Percentiles rank a stretch among this genome's conserved stretches.
These are phyloP conservation scores for Falcunculus frontatus DNA, from an alignment of 2,113 vertebrate genomes.

Conservation along the genomic window DNA sequence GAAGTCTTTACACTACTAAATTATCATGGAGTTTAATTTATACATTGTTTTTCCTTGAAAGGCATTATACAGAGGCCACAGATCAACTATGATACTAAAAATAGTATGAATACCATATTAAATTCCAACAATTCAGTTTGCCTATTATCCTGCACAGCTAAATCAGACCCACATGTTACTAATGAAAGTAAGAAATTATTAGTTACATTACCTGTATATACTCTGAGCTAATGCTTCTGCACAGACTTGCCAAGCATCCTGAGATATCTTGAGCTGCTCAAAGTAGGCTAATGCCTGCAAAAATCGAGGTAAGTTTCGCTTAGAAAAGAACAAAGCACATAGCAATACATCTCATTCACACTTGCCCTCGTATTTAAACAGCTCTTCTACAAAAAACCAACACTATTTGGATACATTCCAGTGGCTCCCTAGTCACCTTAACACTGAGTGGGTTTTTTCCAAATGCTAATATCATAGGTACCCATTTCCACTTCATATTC, in stretches of 20 bases:
- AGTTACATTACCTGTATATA: conserved; percentile 83
- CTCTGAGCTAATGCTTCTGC: conserved; percentile 91
- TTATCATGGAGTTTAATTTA: background rate
- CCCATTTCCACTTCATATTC: background rate
- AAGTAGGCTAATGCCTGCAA: conserved; percentile 93
- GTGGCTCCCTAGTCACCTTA: background rate
- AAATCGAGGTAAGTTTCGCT: background rate
- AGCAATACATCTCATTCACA: background rate
- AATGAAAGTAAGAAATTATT: background rate
- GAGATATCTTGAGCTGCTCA: conserved; percentile 96
- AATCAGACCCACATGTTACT: background rate
- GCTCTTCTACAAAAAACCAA: background rate
- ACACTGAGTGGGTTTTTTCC: background rate
- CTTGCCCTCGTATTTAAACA: background rate
- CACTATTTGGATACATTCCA: background rate
- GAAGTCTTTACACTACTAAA: background rate
- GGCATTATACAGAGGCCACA: background rate
- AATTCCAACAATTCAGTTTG: background rate
- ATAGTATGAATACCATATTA: background rate
- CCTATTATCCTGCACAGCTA: background rate
- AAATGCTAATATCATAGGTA: background rate
- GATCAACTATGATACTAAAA: background rate
- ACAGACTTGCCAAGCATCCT: conserved; percentile 94
- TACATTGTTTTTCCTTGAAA: background rate
- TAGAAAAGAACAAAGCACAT: background rate